Conservation (phyloP, 2,888 invertebrate genomes). For the Leptothorax acervorum region DNA sequence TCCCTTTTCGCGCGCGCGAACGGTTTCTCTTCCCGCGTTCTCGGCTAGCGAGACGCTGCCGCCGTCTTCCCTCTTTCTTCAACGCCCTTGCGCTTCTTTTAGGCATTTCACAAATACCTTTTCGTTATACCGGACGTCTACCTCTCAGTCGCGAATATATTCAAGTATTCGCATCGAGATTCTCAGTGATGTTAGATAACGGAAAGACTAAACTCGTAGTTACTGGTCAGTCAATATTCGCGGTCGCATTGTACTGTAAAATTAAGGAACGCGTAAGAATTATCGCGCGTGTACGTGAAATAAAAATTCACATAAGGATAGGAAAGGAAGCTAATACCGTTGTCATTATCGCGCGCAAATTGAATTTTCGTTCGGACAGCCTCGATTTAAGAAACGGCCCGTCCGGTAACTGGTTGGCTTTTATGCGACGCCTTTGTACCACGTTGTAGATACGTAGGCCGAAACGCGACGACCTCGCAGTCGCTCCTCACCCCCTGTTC, state of each 20-base stretch:
- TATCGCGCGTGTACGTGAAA: background rate
- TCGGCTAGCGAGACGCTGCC: background rate
- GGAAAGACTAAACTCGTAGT: background rate
- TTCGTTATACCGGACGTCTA: background rate
- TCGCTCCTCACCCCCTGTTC: slow-evolving; percentile 33
- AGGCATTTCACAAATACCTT: background rate
- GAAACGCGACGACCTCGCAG: slow-evolving; percentile 45
- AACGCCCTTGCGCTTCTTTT: background rate
- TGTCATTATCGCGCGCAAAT: background rate
- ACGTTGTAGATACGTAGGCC: slow-evolving; percentile 42
- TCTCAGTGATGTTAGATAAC: background rate
- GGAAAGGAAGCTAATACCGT: background rate
- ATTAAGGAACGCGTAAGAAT: background rate
- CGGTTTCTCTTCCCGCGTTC: slow-evolving; percentile 23
- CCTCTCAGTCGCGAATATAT: background rate
- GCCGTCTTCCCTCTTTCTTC: background rate
- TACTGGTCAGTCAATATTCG: background rate
- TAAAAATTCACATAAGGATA: background rate
- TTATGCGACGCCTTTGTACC: slow-evolving; percentile 62
- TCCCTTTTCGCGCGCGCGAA: slow-evolving; percentile 2
- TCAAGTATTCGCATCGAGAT: background rate
- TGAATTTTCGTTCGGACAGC: background rate
- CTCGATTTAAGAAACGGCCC: slow-evolving; percentile 31
- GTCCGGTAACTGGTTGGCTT: slow-evolving; percentile 65
- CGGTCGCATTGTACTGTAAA: background rate